These are phyloP conservation scores for Steinernema carpocapsae DNA, from an alignment of 2,888 invertebrate species.

Conservation along the genomic window DNA sequence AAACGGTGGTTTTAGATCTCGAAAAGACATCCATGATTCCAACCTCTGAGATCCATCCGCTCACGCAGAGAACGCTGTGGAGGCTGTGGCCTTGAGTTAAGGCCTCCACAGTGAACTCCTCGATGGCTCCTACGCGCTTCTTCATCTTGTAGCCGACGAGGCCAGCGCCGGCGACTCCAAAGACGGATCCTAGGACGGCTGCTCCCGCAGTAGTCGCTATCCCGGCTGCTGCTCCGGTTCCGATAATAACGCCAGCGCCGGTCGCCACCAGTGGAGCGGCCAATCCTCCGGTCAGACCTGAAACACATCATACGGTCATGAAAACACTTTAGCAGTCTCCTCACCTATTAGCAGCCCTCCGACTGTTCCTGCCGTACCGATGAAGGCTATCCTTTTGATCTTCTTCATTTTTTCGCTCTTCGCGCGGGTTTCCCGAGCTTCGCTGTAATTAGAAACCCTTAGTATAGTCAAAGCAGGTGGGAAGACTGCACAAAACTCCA, in stretches of 20 bases:
- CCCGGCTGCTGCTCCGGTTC: conserved; percentile 71
- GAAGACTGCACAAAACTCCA: background rate
- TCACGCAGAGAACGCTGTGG: conserved; percentile 75
- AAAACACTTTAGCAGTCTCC: too few species aligned
- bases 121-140: conserved; percentile 76
- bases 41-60: conserved; percentile 76
- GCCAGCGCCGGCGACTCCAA: conserved; percentile 78
- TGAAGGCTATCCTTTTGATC: conserved; percentile 75
- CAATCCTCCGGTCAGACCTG: conserved; percentile 76
- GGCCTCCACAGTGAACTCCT: conserved; percentile 76
- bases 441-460: conserved; percentile 69
- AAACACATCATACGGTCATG: background rate
- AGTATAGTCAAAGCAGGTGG: background rate
- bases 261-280: conserved; percentile 75
- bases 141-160: conserved; percentile 76
- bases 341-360: conserved; percentile 76
- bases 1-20: background rate
- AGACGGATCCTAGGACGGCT: conserved; percentile 74
- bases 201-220: too few species aligned
- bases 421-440: conserved; percentile 72
- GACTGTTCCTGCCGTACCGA: conserved; percentile 76
- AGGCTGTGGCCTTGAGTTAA: conserved; percentile 70
- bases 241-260: conserved; percentile 71
- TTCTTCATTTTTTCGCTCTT: conserved; percentile 73
- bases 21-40: background rate